Percentiles rank a stretch among this genome's conserved stretches.
phyloP scores from a whole-genome alignment of 1,140 invertebrate species.

The Potamilus streckersoni region DNA sequence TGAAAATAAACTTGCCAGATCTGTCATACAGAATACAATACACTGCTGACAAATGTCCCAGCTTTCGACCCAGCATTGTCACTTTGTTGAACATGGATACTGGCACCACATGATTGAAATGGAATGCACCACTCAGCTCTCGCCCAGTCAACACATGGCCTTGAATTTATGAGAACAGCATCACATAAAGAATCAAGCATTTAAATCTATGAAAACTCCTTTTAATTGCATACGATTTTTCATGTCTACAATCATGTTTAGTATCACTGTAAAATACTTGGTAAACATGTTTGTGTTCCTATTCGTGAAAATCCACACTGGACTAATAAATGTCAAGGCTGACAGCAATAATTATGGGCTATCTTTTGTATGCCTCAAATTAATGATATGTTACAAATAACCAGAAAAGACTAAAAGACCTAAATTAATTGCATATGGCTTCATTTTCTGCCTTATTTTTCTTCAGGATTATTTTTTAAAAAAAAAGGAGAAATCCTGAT shows the following conservation, averaged over 20 bases:
- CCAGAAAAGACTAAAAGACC: too few relatives aligned
- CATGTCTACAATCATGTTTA: not conserved
- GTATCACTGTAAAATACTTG: too few relatives aligned
- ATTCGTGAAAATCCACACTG: too few relatives aligned
- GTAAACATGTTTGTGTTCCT: too few relatives aligned
- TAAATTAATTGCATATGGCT: too few relatives aligned
- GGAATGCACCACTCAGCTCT: slow-evolving; percentile 76
- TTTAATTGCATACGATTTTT: slow-evolving; percentile 7
- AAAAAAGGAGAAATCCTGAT: too few relatives aligned
- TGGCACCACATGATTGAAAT: slow-evolving; percentile 73
- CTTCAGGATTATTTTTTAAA: too few relatives aligned
- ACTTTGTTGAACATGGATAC: slow-evolving; percentile 80
- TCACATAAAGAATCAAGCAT: not conserved
- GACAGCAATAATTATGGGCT: too few relatives aligned
- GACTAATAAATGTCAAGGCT: too few relatives aligned
- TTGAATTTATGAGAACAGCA: slow-evolving; percentile 62
- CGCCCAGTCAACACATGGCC: slow-evolving; percentile 78
- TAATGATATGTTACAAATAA: too few relatives aligned
- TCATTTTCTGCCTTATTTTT: too few relatives aligned
- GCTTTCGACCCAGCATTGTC: slow-evolving; percentile 82
- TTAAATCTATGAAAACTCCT: not conserved
- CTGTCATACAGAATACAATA: slow-evolving; percentile 97
- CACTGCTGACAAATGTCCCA: slow-evolving; percentile 95
- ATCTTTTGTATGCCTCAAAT: too few relatives aligned
- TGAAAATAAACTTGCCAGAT: slow-evolving; percentile 92